Evolutionary conservation across 2,113 vertebrate genomes (phyloP), one percentile per base, ranked within the genome.

Genomic region (Columbina picui): DNA sequence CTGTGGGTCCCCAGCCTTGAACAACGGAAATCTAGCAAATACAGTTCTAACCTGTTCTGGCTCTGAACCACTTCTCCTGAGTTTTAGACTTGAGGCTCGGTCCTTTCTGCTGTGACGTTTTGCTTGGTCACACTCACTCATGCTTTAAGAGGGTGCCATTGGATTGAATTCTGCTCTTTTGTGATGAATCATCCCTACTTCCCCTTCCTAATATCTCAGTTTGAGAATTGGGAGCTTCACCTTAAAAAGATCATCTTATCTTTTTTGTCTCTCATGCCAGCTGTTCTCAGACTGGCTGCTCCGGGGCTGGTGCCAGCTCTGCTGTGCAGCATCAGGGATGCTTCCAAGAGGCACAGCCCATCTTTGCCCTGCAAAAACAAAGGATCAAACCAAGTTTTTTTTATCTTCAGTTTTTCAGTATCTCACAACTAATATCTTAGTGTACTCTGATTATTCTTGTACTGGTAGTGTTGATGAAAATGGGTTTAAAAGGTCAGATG

Each of bases 221-320:
- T 71, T 49, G 38, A 60, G 80, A 63, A 32, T 1, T 27, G n/a
- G 17, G 6, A 34, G 23, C 34, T 73, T 76, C 29, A 32, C 55
- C 17, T 70, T 53, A 19, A 50, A 50, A 49, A 22, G 25, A 8
- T 18, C 29, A 73, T 50, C 7, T 25, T 82, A 2, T 25, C 29
- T 26, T 59, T 21, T 45, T 52, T 65, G 63, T 36, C n/a, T 41
- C 16, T n/a, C 29, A 14, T 32, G 10, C 21, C 6, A 16, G 2
- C 23, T 75, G 52, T 43, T 77, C 39, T 10, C 59, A 43, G 23
- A 4, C 30, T 18, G 45, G 23, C 45, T 0, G 0, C 14, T 36
- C 41, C 0, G 2, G 13, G 57, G 30, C 36, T 57, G 5, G 5
- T 10, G 1, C 60, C 64, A 52, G 65, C 30, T 0, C 57, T 43